These are phyloP conservation scores for Erpobdella octoculata DNA, from an alignment of 2,888 invertebrate species.

Conservation along the genomic window DNA sequence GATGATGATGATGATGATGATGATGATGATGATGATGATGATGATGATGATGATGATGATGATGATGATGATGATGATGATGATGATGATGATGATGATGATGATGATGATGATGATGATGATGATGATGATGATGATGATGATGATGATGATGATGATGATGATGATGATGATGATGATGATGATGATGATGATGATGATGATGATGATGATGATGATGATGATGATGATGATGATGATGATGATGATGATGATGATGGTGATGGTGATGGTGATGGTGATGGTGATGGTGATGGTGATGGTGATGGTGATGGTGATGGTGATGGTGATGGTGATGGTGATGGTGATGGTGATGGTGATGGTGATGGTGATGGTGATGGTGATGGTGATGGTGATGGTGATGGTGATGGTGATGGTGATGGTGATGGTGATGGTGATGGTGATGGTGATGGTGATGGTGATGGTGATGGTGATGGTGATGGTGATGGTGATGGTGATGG, in stretches of 20 bases:
- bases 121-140: neutral
- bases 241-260: neutral
- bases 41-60: neutral
- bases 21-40: neutral
- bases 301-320: slow-evolving; percentile 7
- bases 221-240: neutral
- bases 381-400: neutral
- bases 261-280: neutral
- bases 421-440: neutral
- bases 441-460: neutral
- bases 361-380: neutral
- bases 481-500: neutral
- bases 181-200: slow-evolving; percentile 25
- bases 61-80: slow-evolving; percentile 15
- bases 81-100: slow-evolving; percentile 13
- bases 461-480: neutral
- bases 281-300: slow-evolving; percentile 4
- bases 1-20: neutral
- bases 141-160: slow-evolving; percentile 12
- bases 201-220: slow-evolving; percentile 12
- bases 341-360: neutral
- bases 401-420: neutral
- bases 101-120: slow-evolving; percentile 27
- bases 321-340: slow-evolving; percentile 10
- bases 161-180: slow-evolving; percentile 11